Conservation (phyloP, 2,888 invertebrate genomes). For the Pteria penguin region DNA sequence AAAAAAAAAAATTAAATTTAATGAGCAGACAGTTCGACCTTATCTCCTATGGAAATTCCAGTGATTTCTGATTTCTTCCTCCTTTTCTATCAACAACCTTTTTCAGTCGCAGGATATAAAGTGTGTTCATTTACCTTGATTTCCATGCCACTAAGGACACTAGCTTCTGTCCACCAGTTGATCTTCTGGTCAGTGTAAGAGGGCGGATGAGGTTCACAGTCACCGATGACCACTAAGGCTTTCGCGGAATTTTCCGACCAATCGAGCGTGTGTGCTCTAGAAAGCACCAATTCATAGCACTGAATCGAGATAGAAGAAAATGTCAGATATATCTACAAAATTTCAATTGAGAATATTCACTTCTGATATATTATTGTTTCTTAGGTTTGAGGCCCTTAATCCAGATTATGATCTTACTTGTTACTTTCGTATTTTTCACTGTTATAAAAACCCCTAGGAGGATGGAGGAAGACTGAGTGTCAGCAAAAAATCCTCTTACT, state of each 20-base stretch:
- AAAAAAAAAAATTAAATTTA: too few relatives aligned
- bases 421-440: too few relatives aligned
- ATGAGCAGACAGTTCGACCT: not conserved
- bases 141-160: slow-evolving; percentile 71
- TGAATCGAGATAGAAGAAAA: slow-evolving; percentile 45
- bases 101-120: not conserved
- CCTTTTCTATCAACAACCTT: not conserved
- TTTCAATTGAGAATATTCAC: too few relatives aligned
- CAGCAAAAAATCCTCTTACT: too few relatives aligned
- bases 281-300: slow-evolving; percentile 76
- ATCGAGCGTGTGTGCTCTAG: slow-evolving; percentile 71
- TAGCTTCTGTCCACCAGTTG: slow-evolving; percentile 73
- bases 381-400: too few relatives aligned
- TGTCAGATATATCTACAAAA: too few relatives aligned
- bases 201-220: slow-evolving; percentile 68
- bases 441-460: too few relatives aligned
- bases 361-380: too few relatives aligned
- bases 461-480: too few relatives aligned
- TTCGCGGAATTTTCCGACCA: slow-evolving; percentile 77
- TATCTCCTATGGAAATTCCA: not conserved
- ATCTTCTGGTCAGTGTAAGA: slow-evolving; percentile 73
- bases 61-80: not conserved
- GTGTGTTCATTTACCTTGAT: too few relatives aligned
- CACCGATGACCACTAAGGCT: slow-evolving; percentile 77
- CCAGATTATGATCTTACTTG: too few relatives aligned